Evolutionary conservation across 1,140 invertebrate species (phyloP).

Genomic region (Stratiolaelaps scimitus): DNA sequence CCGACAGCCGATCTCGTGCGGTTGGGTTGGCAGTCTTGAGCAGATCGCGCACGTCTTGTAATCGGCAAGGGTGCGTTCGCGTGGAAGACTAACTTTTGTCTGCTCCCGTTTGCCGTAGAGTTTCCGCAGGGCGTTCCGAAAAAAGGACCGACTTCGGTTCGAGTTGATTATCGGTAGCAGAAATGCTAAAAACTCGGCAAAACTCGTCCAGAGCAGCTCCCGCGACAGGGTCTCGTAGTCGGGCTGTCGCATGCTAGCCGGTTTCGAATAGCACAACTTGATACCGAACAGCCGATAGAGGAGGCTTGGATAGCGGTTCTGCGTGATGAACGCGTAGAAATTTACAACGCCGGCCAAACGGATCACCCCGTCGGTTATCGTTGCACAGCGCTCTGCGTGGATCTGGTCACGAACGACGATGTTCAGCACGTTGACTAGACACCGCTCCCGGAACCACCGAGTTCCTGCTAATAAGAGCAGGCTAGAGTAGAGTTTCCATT

Average conservation of each 20-base stretch:
- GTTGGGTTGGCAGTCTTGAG: conserved; percentile 4
- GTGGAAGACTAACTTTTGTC: not conserved
- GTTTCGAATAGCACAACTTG: conserved; percentile 1
- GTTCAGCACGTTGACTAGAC: not conserved
- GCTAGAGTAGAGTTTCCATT: not conserved
- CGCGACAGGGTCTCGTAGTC: conserved; percentile 17
- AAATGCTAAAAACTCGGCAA: conserved; percentile 17
- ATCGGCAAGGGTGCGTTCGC: not conserved
- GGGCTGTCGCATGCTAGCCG: not conserved
- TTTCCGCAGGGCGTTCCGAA: conserved; percentile 16
- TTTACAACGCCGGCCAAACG: conserved; percentile 9
- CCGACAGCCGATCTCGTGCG: conserved; percentile 23
- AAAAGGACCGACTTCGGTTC: conserved; percentile 9
- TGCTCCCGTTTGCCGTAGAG: conserved; percentile 13
- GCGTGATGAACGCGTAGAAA: conserved; percentile 19
- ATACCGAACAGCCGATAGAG: conserved; percentile 20
- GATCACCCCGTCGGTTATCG: not conserved
- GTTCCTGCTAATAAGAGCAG: not conserved
- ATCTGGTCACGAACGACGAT: not conserved
- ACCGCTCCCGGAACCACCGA: conserved; percentile 25
- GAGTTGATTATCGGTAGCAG: conserved; percentile 4
- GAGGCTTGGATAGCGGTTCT: conserved; percentile 10
- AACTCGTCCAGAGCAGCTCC: conserved; percentile 11
- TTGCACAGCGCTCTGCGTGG: conserved; percentile 5
- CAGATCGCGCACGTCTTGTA: conserved; percentile 20